Evolutionary conservation across 1,140 invertebrate species (phyloP).

Genomic region (Drosophila azteca): DNA sequence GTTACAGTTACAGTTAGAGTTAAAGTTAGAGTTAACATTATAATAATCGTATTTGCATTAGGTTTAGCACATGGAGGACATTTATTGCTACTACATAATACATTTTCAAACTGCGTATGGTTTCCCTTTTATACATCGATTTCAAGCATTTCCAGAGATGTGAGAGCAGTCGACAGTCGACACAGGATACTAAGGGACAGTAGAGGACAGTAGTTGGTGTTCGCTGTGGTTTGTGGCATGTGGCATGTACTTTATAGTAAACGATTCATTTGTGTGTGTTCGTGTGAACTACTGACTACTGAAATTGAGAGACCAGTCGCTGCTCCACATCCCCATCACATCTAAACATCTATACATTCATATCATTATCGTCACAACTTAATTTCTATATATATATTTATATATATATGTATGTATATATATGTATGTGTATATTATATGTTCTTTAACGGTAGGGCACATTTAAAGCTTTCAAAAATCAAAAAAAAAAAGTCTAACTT

Average conservation of each 20-base stretch:
- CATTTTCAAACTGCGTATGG: conserved; percentile 55
- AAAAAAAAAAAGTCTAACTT: conserved; percentile 42
- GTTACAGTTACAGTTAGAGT: conserved; percentile 7
- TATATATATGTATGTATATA: not conserved
- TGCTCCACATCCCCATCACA: conserved; percentile 9
- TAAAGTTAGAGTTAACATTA: conserved; percentile 38
- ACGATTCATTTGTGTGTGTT: not conserved
- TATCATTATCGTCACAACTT: conserved; percentile 9
- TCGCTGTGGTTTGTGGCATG: not conserved
- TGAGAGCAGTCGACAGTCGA: conserved; percentile 19
- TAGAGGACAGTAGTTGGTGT: not conserved
- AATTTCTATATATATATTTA: not conserved
- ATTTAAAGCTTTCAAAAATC: conserved; percentile 81
- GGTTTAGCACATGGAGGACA: conserved; percentile 83
- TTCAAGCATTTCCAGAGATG: conserved; percentile 13
- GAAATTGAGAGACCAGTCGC: not conserved
- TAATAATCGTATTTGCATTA: conserved; percentile 57
- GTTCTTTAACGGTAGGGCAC: conserved; percentile 62
- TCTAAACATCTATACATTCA: conserved; percentile 23
- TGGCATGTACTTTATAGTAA: not conserved
- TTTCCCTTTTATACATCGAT: conserved; percentile 53
- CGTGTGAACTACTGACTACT: conserved; percentile 9
- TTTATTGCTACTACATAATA: conserved; percentile 81
- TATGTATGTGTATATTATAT: conserved; percentile 11
- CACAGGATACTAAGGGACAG: too few relatives aligned